phyloP scores from a whole-genome alignment of 2,797 vertebrate genomes.

The Kryptolebias ocellatus region DNA sequence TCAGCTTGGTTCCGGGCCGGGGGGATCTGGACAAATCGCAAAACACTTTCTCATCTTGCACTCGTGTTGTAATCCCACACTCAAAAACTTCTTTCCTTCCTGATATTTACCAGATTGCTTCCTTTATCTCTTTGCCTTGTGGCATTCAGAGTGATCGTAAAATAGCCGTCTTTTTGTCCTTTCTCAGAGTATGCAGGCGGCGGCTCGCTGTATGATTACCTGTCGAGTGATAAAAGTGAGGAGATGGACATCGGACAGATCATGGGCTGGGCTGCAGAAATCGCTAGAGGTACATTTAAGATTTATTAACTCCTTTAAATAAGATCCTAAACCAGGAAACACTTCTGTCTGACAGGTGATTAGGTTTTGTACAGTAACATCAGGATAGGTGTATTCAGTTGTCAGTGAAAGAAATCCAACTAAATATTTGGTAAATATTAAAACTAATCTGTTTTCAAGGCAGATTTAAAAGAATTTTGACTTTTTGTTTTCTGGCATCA shows the following conservation, averaged over 20 bases:
- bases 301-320: neutral
- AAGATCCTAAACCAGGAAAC: neutral
- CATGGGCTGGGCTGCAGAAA: conserved; percentile 97
- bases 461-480: too few species aligned
- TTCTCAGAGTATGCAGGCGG: conserved; percentile 91
- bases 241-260: conserved; percentile 97
- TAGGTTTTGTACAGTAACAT: neutral
- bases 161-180: conserved; percentile 15
- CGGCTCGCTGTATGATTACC: conserved; percentile 94
- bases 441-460: neutral
- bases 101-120: conserved; percentile 3
- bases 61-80: conserved; percentile 15
- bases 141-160: neutral
- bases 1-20: too few species aligned
- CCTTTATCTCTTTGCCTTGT: neutral
- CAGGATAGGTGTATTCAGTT: neutral
- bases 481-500: too few species aligned
- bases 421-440: neutral
- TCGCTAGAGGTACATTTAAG: conserved; percentile 90
- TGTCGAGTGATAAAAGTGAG: conserved; percentile 93
- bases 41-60: conserved; percentile 31
- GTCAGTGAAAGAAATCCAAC: neutral
- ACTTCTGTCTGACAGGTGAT: neutral
- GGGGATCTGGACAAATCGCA: neutral
- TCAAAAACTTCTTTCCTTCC: conserved; percentile 10